Conservation (phyloP, 2,113 vertebrate species). For the Struthidea cinerea region DNA sequence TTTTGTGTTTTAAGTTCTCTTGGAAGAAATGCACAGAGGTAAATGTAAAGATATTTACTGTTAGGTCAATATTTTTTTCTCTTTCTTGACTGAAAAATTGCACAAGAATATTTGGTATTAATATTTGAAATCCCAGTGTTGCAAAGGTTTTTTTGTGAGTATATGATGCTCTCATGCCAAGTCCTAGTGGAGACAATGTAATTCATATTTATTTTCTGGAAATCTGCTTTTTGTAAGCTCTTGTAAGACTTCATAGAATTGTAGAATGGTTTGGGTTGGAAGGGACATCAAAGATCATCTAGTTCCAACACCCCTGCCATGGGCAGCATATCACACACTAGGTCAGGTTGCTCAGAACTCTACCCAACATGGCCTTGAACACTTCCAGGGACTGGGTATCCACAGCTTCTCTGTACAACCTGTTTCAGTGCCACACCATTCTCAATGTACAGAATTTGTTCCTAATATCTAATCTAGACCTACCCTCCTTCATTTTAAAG, state of each 20-base stretch:
- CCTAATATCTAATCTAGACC: neutral
- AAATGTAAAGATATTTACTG: neutral
- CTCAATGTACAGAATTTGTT: neutral
- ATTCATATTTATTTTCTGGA: neutral
- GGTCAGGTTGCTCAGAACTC: neutral
- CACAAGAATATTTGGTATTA: neutral
- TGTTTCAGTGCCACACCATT: accelerated
- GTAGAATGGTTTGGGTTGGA: neutral
- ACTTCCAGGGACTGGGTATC: neutral
- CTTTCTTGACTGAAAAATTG: neutral
- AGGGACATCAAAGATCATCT: neutral
- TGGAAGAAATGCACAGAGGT: neutral
- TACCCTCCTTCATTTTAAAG: neutral
- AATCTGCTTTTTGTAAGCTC: neutral
- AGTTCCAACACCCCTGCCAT: neutral
- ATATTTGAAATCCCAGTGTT: neutral
- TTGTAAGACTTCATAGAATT: neutral
- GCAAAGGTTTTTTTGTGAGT: neutral
- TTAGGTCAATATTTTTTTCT: neutral
- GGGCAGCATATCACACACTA: neutral
- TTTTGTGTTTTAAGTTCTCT: neutral
- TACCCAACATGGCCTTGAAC: neutral
- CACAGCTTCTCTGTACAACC: neutral
- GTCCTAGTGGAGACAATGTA: neutral
- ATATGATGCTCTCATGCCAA: neutral